Conservation (phyloP, 2,888 invertebrate genomes). For the Choristoneura rosaceana region DNA sequence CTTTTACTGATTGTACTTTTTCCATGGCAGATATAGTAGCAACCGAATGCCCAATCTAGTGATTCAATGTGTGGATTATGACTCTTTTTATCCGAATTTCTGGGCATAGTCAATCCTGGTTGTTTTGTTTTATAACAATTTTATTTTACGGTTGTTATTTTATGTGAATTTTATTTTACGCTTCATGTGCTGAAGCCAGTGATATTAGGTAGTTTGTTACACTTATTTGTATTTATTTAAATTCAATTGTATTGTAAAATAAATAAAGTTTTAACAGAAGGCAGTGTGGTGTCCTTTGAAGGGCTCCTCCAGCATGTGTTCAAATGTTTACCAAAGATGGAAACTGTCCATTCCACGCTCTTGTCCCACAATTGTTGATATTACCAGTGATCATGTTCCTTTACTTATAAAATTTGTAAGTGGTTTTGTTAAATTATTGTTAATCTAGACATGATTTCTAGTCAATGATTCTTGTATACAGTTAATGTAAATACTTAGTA, state of each 20-base stretch:
- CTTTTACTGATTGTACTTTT: constrained; percentile 26
- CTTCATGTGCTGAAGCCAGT: constrained; percentile 70
- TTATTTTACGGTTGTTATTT: constrained; percentile 80
- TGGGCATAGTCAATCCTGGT: constrained; percentile 63
- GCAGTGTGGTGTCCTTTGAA: not conserved
- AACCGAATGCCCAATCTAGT: constrained; percentile 3
- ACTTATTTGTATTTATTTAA: constrained; percentile 56
- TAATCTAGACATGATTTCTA: constrained; percentile 76
- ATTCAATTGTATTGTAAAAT: constrained; percentile 50
- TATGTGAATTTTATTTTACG: constrained; percentile 80
- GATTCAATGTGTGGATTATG: constrained; percentile 1
- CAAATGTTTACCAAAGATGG: constrained; percentile 80
- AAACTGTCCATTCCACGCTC: constrained; percentile 69
- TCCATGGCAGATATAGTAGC: constrained; percentile 6
- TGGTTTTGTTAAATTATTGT: constrained; percentile 61
- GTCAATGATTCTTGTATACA: constrained; percentile 81
- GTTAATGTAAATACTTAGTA: constrained; percentile 74
- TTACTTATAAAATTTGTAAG: constrained; percentile 61
- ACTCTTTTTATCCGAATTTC: constrained; percentile 57
- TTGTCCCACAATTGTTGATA: constrained; percentile 50
- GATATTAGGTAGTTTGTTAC: constrained; percentile 79
- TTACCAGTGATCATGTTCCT: constrained; percentile 64
- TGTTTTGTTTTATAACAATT: constrained; percentile 73
- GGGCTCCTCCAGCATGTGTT: constrained; percentile 53
- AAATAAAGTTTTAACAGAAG: constrained; percentile 49